phyloP scores from a whole-genome alignment of 2,888 invertebrate genomes.

The Tipula unca region DNA sequence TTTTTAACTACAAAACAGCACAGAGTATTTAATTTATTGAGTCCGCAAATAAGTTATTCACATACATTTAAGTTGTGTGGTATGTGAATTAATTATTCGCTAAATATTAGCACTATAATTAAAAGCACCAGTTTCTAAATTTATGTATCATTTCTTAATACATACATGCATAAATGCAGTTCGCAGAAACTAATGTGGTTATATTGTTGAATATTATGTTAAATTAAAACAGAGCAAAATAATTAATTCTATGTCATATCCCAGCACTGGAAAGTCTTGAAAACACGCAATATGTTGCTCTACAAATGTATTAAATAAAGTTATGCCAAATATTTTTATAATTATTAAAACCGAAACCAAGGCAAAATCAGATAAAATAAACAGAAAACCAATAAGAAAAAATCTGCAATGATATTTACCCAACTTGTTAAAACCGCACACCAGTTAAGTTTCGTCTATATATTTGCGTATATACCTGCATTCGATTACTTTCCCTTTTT shows the following conservation, averaged over 20 bases:
- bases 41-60: no score
- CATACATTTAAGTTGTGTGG: no score
- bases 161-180: neutral
- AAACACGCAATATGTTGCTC: constrained; percentile 8
- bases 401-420: neutral
- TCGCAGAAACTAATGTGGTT: neutral
- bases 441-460: neutral
- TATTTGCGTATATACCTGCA: neutral
- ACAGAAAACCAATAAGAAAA: neutral
- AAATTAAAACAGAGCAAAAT: neutral
- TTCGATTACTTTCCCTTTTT: neutral
- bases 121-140: neutral
- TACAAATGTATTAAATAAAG: neutral
- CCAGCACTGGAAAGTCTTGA: neutral
- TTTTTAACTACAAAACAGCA: no score
- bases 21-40: no score
- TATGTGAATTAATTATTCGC: no score
- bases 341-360: neutral
- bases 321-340: neutral
- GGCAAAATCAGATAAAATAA: neutral
- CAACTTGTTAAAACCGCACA: neutral
- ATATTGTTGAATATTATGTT: no score
- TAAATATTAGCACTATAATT: no score
- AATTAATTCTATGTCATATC: neutral
- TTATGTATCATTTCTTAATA: neutral